Percentiles rank a stretch among this genome's conserved stretches.
These are phyloP conservation scores for Drosophila varians DNA, from an alignment of 1,140 invertebrate genomes.

Conservation along the genomic window DNA sequence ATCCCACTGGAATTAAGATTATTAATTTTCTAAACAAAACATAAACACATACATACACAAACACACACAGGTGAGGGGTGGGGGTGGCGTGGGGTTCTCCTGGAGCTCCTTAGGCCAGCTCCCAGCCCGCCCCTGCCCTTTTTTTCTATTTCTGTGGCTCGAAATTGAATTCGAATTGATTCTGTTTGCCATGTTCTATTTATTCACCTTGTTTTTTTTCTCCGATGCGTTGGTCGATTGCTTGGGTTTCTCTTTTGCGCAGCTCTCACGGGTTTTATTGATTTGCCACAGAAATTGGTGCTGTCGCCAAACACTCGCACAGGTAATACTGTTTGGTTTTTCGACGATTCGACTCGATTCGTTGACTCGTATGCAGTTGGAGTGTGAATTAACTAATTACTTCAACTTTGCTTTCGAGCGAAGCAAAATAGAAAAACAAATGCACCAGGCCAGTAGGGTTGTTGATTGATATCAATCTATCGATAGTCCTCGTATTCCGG, in stretches of 20 bases:
- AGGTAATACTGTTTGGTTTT: conserved; percentile 60
- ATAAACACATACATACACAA: conserved; percentile 55
- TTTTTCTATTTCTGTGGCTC: conserved; percentile 42
- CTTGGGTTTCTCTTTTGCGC: conserved; percentile 73
- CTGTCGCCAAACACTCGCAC: conserved; percentile 48
- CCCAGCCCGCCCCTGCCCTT: background rate
- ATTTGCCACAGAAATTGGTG: conserved; percentile 50
- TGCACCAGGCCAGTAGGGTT: conserved; percentile 19
- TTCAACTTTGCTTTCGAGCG: conserved; percentile 22
- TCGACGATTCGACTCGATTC: conserved; percentile 19
- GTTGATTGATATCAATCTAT: background rate
- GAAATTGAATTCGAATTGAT: conserved; percentile 51
- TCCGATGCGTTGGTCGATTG: conserved; percentile 54
- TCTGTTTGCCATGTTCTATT: conserved; percentile 56
- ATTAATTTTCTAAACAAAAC: conserved; percentile 74
- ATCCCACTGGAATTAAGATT: conserved; percentile 53
- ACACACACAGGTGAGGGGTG: background rate
- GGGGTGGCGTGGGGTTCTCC: conserved; percentile 38
- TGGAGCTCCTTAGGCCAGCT: conserved; percentile 35
- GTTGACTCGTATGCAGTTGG: background rate
- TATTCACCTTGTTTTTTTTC: conserved; percentile 67
- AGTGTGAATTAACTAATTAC: conserved; percentile 18
- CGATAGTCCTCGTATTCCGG: no score
- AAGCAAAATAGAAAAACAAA: conserved; percentile 48
- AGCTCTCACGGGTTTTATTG: conserved; percentile 70